Evolutionary conservation across 2,888 invertebrate species (phyloP).

Genomic region (Papilio protenor): DNA sequence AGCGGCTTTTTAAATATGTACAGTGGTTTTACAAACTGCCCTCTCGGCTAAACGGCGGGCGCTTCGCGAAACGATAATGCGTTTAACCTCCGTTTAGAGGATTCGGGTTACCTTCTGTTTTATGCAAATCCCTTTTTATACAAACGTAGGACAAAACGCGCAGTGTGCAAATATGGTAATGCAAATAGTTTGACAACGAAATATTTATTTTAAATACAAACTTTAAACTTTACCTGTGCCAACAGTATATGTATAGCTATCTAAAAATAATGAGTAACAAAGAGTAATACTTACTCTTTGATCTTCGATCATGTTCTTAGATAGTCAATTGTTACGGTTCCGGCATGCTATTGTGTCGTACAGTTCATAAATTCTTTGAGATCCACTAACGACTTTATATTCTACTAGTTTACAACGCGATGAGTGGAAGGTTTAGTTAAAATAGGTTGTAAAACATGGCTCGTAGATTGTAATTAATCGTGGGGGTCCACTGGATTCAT

Average conservation of each 20-base stretch:
- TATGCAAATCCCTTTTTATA: background rate
- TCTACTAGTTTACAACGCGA: background rate
- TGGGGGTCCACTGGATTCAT: slow-evolving; percentile 19
- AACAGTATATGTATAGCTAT: too few species aligned
- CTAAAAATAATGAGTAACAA: too few species aligned
- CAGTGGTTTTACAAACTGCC: slow-evolving; percentile 48
- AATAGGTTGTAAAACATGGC: slow-evolving; percentile 17
- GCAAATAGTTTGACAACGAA: background rate
- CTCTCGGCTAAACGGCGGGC: slow-evolving; percentile 44
- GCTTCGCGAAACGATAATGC: slow-evolving; percentile 24
- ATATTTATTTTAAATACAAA: background rate
- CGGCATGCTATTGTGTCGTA: background rate
- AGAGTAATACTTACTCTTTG: too few species aligned
- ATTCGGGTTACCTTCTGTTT: slow-evolving; percentile 22
- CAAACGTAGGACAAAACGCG: background rate
- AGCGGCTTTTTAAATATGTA: slow-evolving; percentile 50
- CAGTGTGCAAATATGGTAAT: background rate
- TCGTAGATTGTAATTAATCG: slow-evolving; percentile 33
- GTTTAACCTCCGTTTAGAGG: slow-evolving; percentile 28
- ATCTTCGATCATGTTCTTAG: too few species aligned
- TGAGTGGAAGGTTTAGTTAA: background rate
- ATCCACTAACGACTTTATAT: background rate
- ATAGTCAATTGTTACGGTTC: too few species aligned
- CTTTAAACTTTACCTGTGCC: too few species aligned
- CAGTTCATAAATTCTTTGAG: background rate